These are phyloP conservation scores for Silvanus unidentatus DNA, from an alignment of 2,888 invertebrate genomes.

Conservation along the genomic window DNA sequence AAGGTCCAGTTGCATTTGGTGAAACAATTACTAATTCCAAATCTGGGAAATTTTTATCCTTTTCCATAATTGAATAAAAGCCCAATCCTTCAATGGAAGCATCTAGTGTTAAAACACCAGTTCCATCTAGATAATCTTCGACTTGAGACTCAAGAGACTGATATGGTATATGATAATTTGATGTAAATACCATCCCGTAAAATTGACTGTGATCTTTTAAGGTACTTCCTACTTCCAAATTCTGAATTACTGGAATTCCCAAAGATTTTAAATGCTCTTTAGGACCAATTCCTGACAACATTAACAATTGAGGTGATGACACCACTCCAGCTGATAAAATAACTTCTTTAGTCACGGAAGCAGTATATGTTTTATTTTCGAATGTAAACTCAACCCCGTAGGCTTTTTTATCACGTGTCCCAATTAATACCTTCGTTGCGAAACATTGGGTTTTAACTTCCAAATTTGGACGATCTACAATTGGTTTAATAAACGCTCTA, in stretches of 20 bases:
- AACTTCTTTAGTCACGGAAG: constrained; percentile 63
- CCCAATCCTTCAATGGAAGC: constrained; percentile 12
- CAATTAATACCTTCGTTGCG: constrained; percentile 56
- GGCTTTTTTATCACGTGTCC: constrained; percentile 53
- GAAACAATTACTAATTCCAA: constrained; percentile 10
- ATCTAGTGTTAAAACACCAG: constrained; percentile 11
- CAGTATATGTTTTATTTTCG: constrained; percentile 48
- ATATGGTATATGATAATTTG: neutral
- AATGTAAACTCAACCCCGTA: constrained; percentile 63
- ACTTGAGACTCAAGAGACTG: neutral
- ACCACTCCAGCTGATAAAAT: constrained; percentile 72
- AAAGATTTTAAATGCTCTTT: constrained; percentile 52
- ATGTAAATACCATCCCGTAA: constrained; percentile 61
- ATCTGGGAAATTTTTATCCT: constrained; percentile 11
- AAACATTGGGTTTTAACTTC: constrained; percentile 63
- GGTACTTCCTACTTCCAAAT: constrained; percentile 69
- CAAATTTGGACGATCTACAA: constrained; percentile 58
- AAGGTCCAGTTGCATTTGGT: neutral
- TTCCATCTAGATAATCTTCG: neutral
- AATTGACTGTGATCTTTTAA: constrained; percentile 71
- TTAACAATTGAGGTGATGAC: constrained; percentile 73
- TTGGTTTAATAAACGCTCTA: constrained; percentile 68
- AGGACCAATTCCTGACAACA: constrained; percentile 77
- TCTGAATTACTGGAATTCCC: constrained; percentile 55
- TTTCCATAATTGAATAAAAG: constrained; percentile 14